Evolutionary conservation across 2,113 vertebrate species (phyloP).

Genomic region (Pelecanus crispus): DNA sequence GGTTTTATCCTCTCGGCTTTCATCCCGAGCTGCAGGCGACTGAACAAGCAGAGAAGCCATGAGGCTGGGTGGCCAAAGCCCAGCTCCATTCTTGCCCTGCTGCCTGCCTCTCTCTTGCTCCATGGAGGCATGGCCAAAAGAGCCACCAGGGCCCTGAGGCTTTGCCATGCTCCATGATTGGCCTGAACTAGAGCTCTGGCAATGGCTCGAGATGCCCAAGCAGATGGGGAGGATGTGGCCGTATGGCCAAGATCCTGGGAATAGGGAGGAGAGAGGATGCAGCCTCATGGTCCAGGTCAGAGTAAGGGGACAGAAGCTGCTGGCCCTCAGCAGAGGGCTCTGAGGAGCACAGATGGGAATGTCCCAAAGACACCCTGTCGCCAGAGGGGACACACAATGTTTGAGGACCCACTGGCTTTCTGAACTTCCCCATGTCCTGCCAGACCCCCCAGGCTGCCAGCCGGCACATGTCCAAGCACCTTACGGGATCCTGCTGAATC

Average conservation of each 20-base stretch:
- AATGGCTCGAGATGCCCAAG: slow-evolving; percentile 38
- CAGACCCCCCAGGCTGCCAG: slow-evolving; percentile 17
- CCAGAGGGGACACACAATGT: neutral
- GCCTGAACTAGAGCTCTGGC: slow-evolving; percentile 32
- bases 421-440: slow-evolving; percentile 26
- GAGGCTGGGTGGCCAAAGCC: slow-evolving; percentile 35
- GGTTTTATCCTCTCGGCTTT: slow-evolving; percentile 92
- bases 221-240: neutral
- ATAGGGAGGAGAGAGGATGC: neutral
- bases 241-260: neutral
- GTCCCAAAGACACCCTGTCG: slow-evolving; percentile 18
- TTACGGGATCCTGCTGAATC: slow-evolving; percentile 5
- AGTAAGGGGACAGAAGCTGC: slow-evolving; percentile 3
- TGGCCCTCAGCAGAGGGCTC: neutral
- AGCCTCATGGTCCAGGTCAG: neutral
- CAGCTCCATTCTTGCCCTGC: slow-evolving; percentile 50
- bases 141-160: slow-evolving; percentile 35
- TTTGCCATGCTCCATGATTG: slow-evolving; percentile 15
- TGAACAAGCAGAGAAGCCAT: slow-evolving; percentile 68
- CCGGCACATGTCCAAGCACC: neutral
- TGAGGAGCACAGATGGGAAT: slow-evolving; percentile 27
- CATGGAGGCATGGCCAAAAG: slow-evolving; percentile 42
- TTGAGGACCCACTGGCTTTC: slow-evolving; percentile 28
- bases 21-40: slow-evolving; percentile 87
- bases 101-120: slow-evolving; percentile 67